Conservation (phyloP, 2,113 vertebrate genomes). For the Dasyprocta punctata region DNA sequence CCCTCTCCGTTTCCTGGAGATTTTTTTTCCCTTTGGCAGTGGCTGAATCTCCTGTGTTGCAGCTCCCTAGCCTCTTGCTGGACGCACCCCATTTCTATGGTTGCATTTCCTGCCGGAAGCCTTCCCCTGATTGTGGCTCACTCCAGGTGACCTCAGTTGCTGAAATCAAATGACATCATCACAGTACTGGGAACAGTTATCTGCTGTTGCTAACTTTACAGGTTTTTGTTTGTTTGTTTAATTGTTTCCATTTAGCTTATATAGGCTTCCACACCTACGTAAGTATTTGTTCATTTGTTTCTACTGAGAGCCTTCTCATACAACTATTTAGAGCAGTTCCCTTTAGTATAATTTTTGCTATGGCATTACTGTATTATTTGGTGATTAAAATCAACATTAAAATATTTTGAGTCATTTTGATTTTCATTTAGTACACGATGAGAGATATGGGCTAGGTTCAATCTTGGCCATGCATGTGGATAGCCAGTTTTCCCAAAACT, state of each 20-base stretch:
- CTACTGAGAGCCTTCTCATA: background rate
- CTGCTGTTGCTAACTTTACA: background rate
- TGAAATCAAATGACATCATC: background rate
- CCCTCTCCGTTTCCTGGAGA: background rate
- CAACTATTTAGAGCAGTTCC: background rate
- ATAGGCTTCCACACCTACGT: background rate
- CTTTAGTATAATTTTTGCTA: background rate
- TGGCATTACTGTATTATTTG: background rate
- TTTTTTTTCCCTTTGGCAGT: background rate
- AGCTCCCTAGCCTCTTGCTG: background rate
- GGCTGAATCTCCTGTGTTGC: background rate
- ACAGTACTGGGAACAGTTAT: background rate
- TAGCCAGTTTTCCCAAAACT: background rate
- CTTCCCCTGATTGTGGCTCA: background rate
- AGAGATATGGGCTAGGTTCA: background rate
- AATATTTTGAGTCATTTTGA: background rate
- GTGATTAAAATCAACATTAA: slow-evolving; percentile 15
- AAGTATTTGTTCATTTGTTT: background rate
- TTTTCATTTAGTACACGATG: background rate
- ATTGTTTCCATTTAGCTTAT: background rate
- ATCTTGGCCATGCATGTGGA: background rate
- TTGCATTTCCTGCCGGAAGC: background rate
- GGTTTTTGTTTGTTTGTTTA: background rate
- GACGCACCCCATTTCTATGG: background rate
- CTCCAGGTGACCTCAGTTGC: background rate